Base-by-base conservation (phyloP, 1,140 invertebrate species). In the Magallana ariakensis region DNA sequence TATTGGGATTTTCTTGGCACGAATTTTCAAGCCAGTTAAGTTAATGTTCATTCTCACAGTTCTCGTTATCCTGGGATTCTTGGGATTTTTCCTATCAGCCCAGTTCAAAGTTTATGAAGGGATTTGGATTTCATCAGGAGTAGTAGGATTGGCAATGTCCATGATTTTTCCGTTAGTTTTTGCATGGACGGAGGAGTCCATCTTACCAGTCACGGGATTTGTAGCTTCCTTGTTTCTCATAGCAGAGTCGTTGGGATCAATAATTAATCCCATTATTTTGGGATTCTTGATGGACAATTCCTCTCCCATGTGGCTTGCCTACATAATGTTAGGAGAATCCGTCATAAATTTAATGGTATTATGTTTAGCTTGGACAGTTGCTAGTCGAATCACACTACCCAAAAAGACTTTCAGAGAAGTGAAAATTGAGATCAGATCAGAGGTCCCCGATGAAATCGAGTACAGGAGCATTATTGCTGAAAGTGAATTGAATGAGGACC, bases 281-380 rank as follows among this genome's bases (percentile, higher is more conserved):
- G 91, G 91, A 15, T 87, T 88, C 46, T 62, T 92, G 54, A 91
- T 92, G 91, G 86, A 90, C 15, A 15, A 84, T 15, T 87, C 84
- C n/a, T 82, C 87, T 13, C 75, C 87, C 0, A 86, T 89, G 70
- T 90, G 89, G 89, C 90, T 89, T 55, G 16, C 85, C 11, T 91
- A 91, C 81, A 16, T 91, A 6, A 53, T 91, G n/a, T 26, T 90
- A 13, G 87, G 85, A 1, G 86, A 90, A 22, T 89, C 86, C 55
- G 22, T 90, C 19, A 15, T 83, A 19, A 8, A 83, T 0, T 8
- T 85, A 57, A n/a, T 85, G 15, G 8, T 88, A 1, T 85, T 85
- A 16, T 54, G 70, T 13, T 19, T 83, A 13, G 84, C 60, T 5
- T 66, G 62, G 15, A 22, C 66, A 2, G 26, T 87, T 3, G 60